phyloP scores from a whole-genome alignment of 2,797 vertebrate species.

The Paedocypris micromegethes region DNA sequence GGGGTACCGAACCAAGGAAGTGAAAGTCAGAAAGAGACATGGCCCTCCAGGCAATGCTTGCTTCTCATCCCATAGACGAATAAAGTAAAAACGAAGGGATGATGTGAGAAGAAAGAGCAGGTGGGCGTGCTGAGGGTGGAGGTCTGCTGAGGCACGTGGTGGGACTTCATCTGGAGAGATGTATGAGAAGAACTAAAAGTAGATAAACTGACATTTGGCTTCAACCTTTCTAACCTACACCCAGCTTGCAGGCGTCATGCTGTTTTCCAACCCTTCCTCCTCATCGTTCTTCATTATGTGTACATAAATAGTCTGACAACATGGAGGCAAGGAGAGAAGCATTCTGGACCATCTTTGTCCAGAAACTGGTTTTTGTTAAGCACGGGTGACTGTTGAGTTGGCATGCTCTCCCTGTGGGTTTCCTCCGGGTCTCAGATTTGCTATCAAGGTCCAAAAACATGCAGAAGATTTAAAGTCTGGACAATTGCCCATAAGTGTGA shows the following conservation, averaged over 20 bases:
- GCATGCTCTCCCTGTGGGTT: background rate
- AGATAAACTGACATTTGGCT: constrained; percentile 59
- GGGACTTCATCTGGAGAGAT: constrained; percentile 54
- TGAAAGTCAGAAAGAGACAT: constrained; percentile 39
- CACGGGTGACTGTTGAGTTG: background rate
- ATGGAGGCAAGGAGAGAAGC: too few relatives aligned
- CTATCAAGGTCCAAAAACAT: too few relatives aligned
- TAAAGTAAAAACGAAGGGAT: constrained; percentile 7
- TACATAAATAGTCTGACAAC: too few relatives aligned
- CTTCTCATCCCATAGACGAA: constrained; percentile 19
- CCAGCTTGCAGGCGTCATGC: constrained; percentile 61
- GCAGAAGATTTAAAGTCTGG: too few relatives aligned
- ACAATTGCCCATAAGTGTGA: too few relatives aligned
- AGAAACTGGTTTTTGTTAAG: background rate
- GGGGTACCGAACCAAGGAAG: constrained; percentile 10
- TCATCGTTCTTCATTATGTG: constrained; percentile 29
- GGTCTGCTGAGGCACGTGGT: constrained; percentile 49
- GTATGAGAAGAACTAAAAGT: constrained; percentile 49
- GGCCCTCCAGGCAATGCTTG: constrained; percentile 26
- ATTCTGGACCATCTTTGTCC: background rate
- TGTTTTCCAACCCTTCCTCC: constrained; percentile 61
- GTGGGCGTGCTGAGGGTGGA: constrained; percentile 22
- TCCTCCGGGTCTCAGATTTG: too few relatives aligned
- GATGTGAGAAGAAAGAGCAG: constrained; percentile 16
- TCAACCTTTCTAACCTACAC: constrained; percentile 51